Evolutionary conservation across 2,113 vertebrate genomes (phyloP).

Genomic region (Pandion haliaetus): DNA sequence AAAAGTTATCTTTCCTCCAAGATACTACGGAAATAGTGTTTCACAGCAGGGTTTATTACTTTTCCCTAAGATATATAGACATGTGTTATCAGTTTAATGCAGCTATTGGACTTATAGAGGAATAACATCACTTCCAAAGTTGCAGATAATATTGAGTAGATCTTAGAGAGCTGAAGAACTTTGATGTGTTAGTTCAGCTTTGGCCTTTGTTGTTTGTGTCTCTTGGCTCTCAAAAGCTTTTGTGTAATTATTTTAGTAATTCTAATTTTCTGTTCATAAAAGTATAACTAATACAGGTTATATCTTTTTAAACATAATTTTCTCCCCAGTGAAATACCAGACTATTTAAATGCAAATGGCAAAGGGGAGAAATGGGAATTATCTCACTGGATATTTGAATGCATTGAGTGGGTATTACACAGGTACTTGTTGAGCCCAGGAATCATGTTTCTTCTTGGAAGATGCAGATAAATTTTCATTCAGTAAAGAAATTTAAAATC

Average conservation of each 20-base stretch:
- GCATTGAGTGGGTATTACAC: not conserved
- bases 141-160: conserved; percentile 47
- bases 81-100: conserved; percentile 75
- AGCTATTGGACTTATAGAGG: conserved; percentile 63
- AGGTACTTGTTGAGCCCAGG: conserved; percentile 34
- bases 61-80: conserved; percentile 70
- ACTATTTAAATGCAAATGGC: conserved; percentile 63
- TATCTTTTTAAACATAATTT: conserved; percentile 11
- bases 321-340: conserved; percentile 38
- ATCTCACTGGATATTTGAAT: conserved; percentile 6
- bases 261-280: conserved; percentile 51
- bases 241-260: conserved; percentile 52
- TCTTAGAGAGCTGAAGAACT: not conserved
- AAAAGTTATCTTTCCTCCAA: conserved; percentile 73
- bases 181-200: not conserved
- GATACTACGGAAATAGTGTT: conserved; percentile 70
- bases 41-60: conserved; percentile 69
- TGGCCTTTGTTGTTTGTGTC: not conserved
- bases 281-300: conserved; percentile 24
- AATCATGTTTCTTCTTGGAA: not conserved
- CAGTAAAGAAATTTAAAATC: conserved; percentile 6
- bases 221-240: not conserved
- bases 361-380: not conserved
- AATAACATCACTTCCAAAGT: conserved; percentile 53
- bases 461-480: not conserved